Evolutionary conservation across 2,113 vertebrate species (phyloP).

Genomic region (Elaphurus davidianus): DNA sequence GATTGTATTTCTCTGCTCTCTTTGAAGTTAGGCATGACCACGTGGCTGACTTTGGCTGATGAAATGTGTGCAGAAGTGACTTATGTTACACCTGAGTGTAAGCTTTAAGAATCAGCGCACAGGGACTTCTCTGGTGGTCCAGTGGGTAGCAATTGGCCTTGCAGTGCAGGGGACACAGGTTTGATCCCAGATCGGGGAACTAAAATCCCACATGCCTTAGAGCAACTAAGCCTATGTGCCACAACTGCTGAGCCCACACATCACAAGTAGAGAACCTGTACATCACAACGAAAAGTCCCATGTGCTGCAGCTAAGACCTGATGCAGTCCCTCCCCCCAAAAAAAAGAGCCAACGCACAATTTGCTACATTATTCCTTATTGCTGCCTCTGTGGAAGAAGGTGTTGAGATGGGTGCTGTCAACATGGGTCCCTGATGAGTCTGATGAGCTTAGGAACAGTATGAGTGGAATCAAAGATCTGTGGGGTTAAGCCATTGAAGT

Average conservation of each 20-base stretch:
- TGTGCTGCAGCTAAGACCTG: background rate
- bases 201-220: background rate
- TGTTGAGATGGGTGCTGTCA: background rate
- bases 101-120: background rate
- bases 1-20: background rate
- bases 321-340: rapidly evolving
- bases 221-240: background rate
- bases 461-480: background rate
- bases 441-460: background rate
- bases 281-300: background rate
- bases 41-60: background rate
- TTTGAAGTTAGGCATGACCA: background rate
- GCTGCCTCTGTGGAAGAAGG: background rate
- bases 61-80: background rate
- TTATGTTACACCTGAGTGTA: background rate
- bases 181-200: background rate
- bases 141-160: background rate
- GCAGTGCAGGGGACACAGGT: background rate
- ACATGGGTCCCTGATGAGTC: background rate
- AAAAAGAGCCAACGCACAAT: background rate
- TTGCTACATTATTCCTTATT: background rate
- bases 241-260: background rate
- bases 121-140: background rate
- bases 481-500: background rate
- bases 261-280: background rate